Base-by-base conservation (phyloP, 2,113 vertebrate genomes). In the Stercorarius parasiticus region DNA sequence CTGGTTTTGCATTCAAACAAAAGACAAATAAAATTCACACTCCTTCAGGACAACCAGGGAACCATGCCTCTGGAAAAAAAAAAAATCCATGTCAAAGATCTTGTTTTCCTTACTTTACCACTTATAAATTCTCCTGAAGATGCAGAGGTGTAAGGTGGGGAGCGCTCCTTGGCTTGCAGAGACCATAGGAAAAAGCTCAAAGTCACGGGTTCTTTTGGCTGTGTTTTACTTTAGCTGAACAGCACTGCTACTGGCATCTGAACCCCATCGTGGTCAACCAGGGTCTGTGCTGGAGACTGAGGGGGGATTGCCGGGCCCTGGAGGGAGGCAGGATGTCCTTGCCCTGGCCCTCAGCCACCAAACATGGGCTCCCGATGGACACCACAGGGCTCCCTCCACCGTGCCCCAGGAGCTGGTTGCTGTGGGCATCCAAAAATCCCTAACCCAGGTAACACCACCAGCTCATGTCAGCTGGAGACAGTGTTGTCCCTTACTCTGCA, bases 341-440 rank as follows among this genome's bases (percentile, higher is more conserved):
- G 22, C 2, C 27, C 13, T 10, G 8, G 55, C 30, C 42, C 30
- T 64, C 66, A 85, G 61, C 3, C 82, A 69, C 17, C 1, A 56
- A 6, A 18, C 4, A 0, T 2, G 36, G 43, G 27, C 15, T 79
- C 13, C 38, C 1, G 0, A 27, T 0, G 7, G 29, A 40, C 27
- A 88, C 18, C 5, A 1, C 20, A 42, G 43, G 15, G 15, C 29
- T 80, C 5, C 18, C 29, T 80, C 18, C 43, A 34, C 34, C 0
- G 0, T 40, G n/a, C 5, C 22, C 45, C 26, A 20, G 29, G 26
- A 62, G 42, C 25, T 50, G 40, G 42, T 26, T 59, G 49, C 61
- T 58, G 17, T 3, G 36, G 34, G 8, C 36, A 13, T 72, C 62
- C 74, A 56, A 78, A 76, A 43, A 25, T 5, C 40, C 42, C 40